Base-by-base conservation (phyloP, 1,140 invertebrate species). In the Drepana arcuata region DNA sequence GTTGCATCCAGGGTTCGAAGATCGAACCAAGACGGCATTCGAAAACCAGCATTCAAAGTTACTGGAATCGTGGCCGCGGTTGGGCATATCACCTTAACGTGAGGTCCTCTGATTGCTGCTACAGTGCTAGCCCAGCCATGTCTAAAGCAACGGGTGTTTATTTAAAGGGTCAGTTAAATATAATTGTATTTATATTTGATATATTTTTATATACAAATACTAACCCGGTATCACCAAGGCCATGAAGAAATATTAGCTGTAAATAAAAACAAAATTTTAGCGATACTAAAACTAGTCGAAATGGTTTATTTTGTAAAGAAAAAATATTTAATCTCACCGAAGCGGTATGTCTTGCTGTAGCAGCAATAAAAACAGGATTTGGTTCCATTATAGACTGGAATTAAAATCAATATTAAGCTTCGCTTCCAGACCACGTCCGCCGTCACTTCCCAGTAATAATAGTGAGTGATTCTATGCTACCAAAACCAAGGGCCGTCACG, bases 11-110 rank as follows among this genome's bases (percentile, higher is more conserved):
- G 83, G 6, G 92, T 90, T 69, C 89, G 88, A 34, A 99, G 86
- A 85, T 99, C 96, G 86, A 98, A 99, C 95, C 96, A 98, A 7
- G 95, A 96, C 9, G 95, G 95, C 96, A 98, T 98, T 51, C 88
- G 87, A 62, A 96, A 95, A 1, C 96, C 96, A 48, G 88, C 90
- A 85, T 99, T 98, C 16, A 99, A 79, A 4, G 96, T 95, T 0
- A 99, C 96, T 11, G 95, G 93, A 84, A 95, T 95, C 27, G 91
- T 91, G 25, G 92, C 89, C 82, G 96, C 96, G 51, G 95, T 97
- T 5, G 96, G 96, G 82, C 95, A 98, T 41, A 98, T 92, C 45
- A 97, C 92, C 87, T 97, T 97, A 51, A 95, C 89, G 69, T 95
- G 89, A 13, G 94, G 86, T 10, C 91, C 88, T 60, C 92, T 88